phyloP scores from a whole-genome alignment of 2,888 invertebrate genomes.

The Drosophila recens region DNA sequence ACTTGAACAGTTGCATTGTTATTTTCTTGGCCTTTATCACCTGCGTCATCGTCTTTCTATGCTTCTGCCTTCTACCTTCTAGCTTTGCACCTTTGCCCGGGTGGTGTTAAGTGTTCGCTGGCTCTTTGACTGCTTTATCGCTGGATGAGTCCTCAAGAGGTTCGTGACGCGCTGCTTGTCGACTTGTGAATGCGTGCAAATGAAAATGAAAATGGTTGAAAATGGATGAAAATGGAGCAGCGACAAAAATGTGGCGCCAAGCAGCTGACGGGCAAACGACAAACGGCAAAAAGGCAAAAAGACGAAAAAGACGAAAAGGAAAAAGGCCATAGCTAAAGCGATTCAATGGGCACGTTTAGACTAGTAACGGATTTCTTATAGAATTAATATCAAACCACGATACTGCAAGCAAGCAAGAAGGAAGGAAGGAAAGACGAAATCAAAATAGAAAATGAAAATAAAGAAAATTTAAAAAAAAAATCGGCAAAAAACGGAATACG shows the following conservation, averaged over 20 bases:
- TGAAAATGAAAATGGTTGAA: conserved; percentile 25
- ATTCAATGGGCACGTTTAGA: conserved; percentile 76
- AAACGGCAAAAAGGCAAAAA: conserved; percentile 24
- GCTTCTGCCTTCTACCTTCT: no score
- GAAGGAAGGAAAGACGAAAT: conserved; percentile 11
- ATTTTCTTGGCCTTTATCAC: conserved; percentile 9
- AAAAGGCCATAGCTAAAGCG: conserved; percentile 39
- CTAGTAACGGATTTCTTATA: conserved; percentile 74
- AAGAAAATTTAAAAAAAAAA: conserved; percentile 3
- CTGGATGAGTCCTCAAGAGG: conserved; percentile 39
- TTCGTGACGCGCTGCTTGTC: conserved; percentile 27
- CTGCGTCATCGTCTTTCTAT: not conserved
- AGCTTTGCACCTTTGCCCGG: no score
- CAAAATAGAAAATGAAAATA: conserved; percentile 23
- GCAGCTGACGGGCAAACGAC: conserved; percentile 26
- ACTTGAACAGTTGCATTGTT: conserved; percentile 25
- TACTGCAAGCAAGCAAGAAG: conserved; percentile 25
- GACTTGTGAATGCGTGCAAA: conserved; percentile 36
- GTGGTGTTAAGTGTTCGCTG: conserved; percentile 24
- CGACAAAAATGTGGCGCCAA: conserved; percentile 35
- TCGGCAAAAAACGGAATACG: not conserved
- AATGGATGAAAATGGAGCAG: conserved; percentile 27
- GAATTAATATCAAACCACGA: conserved; percentile 76
- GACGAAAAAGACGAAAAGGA: not conserved
- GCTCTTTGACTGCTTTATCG: conserved; percentile 25